These are phyloP conservation scores for Schizotus pectinicornis DNA, from an alignment of 2,888 invertebrate genomes.

Conservation along the genomic window DNA sequence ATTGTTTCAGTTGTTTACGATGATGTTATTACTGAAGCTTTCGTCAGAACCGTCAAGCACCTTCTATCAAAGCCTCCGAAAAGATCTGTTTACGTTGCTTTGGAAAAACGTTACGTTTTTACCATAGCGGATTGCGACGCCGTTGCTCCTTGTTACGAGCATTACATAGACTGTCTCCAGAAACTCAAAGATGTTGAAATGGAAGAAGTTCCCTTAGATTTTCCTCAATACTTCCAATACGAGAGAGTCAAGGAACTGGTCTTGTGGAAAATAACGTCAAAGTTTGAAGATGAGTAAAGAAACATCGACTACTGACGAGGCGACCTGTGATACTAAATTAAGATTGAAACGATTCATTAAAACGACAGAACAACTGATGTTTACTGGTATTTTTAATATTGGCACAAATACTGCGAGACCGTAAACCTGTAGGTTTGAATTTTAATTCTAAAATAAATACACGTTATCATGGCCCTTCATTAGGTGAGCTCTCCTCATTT, in stretches of 20 bases:
- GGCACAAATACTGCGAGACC: no score
- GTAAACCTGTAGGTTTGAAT: no score
- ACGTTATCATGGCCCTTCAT: slow-evolving; percentile 14
- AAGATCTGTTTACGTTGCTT: slow-evolving; percentile 73
- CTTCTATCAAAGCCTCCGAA: slow-evolving; percentile 64
- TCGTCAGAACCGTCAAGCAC: slow-evolving; percentile 73
- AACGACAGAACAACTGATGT: background rate
- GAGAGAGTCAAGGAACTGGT: slow-evolving; percentile 79
- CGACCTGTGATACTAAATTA: no score
- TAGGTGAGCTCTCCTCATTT: slow-evolving; percentile 64
- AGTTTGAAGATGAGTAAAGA: slow-evolving; percentile 13
- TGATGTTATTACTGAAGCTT: slow-evolving; percentile 79
- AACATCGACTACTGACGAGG: background rate
- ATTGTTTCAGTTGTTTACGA: slow-evolving; percentile 80
- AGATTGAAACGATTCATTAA: no score
- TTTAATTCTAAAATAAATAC: slow-evolving; percentile 21
- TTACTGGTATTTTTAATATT: background rate
- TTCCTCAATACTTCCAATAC: slow-evolving; percentile 83
- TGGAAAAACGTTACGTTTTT: slow-evolving; percentile 89
- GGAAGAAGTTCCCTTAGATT: slow-evolving; percentile 70
- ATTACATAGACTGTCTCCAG: slow-evolving; percentile 71
- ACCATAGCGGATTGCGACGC: slow-evolving; percentile 80
- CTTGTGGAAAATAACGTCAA: slow-evolving; percentile 69
- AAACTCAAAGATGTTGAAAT: slow-evolving; percentile 65
- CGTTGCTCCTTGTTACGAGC: slow-evolving; percentile 87